Percentiles rank a stretch among this genome's conserved stretches.
These are phyloP conservation scores for Planococcus citri DNA, from an alignment of 1,140 invertebrate genomes.

Conservation along the genomic window DNA sequence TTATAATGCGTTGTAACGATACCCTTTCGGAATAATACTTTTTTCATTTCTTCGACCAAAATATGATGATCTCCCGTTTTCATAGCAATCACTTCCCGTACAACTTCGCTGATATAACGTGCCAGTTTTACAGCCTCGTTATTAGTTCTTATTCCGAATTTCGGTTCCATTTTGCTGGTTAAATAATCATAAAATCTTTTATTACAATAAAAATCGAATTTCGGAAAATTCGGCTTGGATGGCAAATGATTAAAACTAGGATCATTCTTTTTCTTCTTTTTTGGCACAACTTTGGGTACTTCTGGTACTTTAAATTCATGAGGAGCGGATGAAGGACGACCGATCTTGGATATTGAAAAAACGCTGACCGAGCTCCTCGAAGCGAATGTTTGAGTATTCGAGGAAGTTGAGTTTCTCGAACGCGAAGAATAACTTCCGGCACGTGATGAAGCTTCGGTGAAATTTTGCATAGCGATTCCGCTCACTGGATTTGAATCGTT, in stretches of 20 bases:
- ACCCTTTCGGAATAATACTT: background rate
- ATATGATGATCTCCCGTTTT: background rate
- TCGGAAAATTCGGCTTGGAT: background rate
- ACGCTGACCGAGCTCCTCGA: too few relatives aligned
- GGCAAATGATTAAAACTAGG: background rate
- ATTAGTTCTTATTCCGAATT: background rate
- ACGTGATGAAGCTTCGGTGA: too few relatives aligned
- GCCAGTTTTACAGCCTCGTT: background rate
- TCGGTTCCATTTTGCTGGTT: background rate
- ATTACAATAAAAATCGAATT: background rate
- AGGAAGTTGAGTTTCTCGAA: too few relatives aligned
- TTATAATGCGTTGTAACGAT: background rate
- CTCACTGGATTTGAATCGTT: too few relatives aligned
- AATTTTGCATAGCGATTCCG: too few relatives aligned
- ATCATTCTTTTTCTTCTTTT: background rate
- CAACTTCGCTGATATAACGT: background rate
- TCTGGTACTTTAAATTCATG: background rate
- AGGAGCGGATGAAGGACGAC: too few relatives aligned
- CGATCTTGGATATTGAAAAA: too few relatives aligned
- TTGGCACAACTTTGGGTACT: background rate
- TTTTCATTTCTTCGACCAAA: constrained; percentile 1
- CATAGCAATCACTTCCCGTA: background rate
- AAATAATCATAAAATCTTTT: background rate
- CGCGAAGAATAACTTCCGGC: too few relatives aligned
- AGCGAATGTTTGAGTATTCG: too few relatives aligned